These are phyloP conservation scores for Glossophaga mutica DNA, from an alignment of 2,797 vertebrate genomes.

Conservation along the genomic window DNA sequence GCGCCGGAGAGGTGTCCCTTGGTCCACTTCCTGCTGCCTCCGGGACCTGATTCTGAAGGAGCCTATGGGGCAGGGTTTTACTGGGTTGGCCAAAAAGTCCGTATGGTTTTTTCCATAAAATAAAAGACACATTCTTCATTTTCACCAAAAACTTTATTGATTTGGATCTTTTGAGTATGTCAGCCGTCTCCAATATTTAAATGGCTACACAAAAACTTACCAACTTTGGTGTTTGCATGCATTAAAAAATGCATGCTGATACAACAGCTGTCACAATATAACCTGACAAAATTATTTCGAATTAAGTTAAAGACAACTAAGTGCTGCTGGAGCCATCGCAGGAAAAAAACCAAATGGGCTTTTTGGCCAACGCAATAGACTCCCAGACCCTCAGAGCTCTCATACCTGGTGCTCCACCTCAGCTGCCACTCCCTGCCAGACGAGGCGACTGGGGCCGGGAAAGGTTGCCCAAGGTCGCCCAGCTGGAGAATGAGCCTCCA, in stretches of 20 bases:
- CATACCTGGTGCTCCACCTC: neutral
- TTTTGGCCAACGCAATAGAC: neutral
- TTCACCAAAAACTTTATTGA: neutral
- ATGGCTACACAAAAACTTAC: neutral
- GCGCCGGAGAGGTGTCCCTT: rapidly evolving
- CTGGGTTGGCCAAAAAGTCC: neutral
- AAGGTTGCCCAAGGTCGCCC: neutral
- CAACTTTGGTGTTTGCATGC: neutral
- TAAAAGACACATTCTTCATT: neutral
- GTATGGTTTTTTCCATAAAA: neutral
- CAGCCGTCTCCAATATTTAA: neutral
- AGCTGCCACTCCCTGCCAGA: neutral
- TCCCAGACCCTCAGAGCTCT: too few relatives aligned
- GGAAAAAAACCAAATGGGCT: neutral
- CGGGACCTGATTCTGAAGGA: neutral
- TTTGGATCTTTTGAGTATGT: neutral
- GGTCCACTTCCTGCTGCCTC: neutral
- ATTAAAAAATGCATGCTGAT: neutral
- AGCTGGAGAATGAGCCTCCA: neutral
- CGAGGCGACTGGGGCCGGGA: neutral
- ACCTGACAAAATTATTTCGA: neutral
- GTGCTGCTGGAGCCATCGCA: neutral
- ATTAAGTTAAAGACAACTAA: neutral
- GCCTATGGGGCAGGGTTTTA: neutral
- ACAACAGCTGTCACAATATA: neutral